These are phyloP conservation scores for Pipistrellus kuhlii DNA, from an alignment of 2,797 vertebrate genomes.

Conservation along the genomic window DNA sequence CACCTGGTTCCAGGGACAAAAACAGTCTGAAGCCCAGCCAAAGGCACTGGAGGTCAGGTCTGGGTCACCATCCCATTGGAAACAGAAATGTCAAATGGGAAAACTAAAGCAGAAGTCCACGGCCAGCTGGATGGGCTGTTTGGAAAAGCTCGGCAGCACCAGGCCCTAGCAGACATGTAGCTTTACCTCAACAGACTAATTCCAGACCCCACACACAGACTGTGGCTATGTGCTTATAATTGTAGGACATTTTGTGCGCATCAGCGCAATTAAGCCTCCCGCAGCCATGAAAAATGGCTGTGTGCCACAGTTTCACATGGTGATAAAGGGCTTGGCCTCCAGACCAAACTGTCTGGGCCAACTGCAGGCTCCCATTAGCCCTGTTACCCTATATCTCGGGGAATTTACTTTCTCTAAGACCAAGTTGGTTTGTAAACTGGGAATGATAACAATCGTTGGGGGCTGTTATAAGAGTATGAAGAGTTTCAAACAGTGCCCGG, in stretches of 20 bases:
- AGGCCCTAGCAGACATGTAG: not conserved
- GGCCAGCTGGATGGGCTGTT: no score
- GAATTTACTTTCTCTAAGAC: not conserved
- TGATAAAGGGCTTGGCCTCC: not conserved
- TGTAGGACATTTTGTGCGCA: not conserved
- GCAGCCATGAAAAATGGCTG: not conserved
- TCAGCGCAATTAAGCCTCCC: not conserved
- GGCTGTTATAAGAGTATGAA: not conserved
- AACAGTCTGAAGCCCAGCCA: not conserved
- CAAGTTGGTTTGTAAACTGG: not conserved
- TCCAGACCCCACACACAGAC: not conserved
- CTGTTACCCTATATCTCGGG: not conserved
- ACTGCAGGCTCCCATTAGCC: not conserved
- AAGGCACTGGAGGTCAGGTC: not conserved
- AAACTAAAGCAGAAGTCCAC: not conserved
- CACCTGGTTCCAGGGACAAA: not conserved
- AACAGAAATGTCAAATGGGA: constrained; percentile 24
- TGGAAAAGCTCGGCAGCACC: not conserved
- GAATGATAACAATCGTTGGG: not conserved
- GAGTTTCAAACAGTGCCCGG: not conserved
- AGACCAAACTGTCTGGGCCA: not conserved
- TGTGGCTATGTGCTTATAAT: not conserved
- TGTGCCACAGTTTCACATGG: not conserved
- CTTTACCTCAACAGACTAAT: not conserved
- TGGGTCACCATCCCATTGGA: not conserved